These are phyloP conservation scores for Agrochola macilenta DNA, from an alignment of 2,888 invertebrate species.

Conservation along the genomic window DNA sequence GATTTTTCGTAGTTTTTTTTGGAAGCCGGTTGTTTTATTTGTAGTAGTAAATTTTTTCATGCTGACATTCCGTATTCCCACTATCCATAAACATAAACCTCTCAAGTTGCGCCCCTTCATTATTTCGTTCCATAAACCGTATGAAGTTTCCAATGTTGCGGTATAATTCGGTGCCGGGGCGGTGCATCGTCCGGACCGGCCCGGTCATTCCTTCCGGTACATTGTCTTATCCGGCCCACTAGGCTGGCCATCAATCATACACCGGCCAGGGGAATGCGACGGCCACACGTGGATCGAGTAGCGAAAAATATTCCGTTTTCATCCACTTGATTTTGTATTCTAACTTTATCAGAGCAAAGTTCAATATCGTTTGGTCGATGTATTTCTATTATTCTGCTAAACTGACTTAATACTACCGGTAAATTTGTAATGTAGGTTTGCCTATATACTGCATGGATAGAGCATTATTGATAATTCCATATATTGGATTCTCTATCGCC, in stretches of 20 bases:
- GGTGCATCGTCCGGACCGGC: slow-evolving; percentile 61
- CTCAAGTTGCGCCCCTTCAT: slow-evolving; percentile 44
- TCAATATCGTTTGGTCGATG: slow-evolving; percentile 4
- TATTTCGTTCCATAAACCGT: slow-evolving; percentile 60
- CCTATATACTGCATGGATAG: slow-evolving; percentile 31
- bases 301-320: slow-evolving; percentile 55
- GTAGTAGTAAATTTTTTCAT: not conserved
- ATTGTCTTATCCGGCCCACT: slow-evolving; percentile 84
- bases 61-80: not conserved
- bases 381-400: slow-evolving; percentile 51
- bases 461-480: slow-evolving; percentile 58
- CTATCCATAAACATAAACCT: slow-evolving; percentile 12
- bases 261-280: slow-evolving; percentile 65
- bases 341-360: not conserved
- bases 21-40: too few relatives aligned
- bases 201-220: slow-evolving; percentile 81
- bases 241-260: slow-evolving; percentile 78
- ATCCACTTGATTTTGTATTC: slow-evolving; percentile 46
- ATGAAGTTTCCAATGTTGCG: slow-evolving; percentile 55
- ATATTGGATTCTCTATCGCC: slow-evolving; percentile 45
- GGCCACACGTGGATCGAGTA: slow-evolving; percentile 64
- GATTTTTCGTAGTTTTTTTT: too few relatives aligned
- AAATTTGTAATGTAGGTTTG: slow-evolving; percentile 63
- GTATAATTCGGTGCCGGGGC: slow-evolving; percentile 51
- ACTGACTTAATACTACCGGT: slow-evolving; percentile 64